Evolutionary conservation across 2,888 invertebrate species (phyloP).

Genomic region (Chymomyza fuscimana): DNA sequence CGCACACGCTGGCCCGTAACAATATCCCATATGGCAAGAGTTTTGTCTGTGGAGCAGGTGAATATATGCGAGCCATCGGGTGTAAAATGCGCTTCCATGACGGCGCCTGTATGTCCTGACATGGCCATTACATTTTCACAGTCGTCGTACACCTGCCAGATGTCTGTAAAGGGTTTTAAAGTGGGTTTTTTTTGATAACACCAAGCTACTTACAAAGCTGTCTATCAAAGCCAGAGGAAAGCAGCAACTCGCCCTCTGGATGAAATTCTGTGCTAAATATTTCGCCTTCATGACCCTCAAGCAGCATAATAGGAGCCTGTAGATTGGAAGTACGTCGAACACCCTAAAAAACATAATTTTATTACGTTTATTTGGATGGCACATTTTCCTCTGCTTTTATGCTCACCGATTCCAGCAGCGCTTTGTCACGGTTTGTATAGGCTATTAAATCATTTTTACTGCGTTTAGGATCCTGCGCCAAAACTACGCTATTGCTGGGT

Average conservation of each 20-base stretch:
- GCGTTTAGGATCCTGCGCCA: conserved; percentile 83
- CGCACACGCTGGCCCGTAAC: conserved; percentile 92
- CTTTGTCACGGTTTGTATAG: conserved; percentile 87
- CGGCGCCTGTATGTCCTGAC: conserved; percentile 96
- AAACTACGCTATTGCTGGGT: conserved; percentile 70
- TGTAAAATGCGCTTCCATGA: conserved; percentile 95
- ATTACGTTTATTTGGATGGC: background rate
- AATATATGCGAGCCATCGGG: conserved; percentile 92
- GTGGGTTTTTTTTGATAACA: background rate
- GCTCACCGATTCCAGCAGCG: conserved; percentile 87
- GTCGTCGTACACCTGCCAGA: conserved; percentile 99
- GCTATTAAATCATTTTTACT: conserved; percentile 87
- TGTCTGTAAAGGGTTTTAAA: conserved; percentile 81
- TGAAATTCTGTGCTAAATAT: conserved; percentile 96
- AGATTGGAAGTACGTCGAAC: conserved; percentile 92
- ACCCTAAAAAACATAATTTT: conserved; percentile 79
- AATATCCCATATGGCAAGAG: conserved; percentile 97
- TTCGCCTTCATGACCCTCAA: conserved; percentile 98
- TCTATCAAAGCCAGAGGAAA: conserved; percentile 96
- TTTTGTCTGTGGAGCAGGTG: conserved; percentile 96
- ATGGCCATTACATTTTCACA: conserved; percentile 97
- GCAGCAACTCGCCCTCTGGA: conserved; percentile 96
- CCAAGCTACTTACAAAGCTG: conserved; percentile 88
- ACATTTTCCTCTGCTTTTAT: conserved; percentile 31
- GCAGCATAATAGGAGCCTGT: conserved; percentile 95